Conservation (phyloP, 2,113 vertebrate genomes). For the Lepus americanus region DNA sequence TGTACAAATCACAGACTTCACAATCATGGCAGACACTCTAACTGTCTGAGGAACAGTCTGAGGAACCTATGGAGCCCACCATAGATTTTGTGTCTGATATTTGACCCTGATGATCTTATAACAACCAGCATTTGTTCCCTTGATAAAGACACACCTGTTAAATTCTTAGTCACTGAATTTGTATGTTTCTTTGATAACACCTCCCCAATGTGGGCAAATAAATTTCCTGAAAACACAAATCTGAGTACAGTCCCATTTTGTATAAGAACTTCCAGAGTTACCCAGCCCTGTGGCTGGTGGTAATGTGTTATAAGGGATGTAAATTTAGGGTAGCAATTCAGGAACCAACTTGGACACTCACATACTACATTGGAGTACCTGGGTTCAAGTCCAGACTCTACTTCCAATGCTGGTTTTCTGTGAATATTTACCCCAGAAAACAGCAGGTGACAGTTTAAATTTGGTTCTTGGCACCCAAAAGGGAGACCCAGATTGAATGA, state of each 20-base stretch:
- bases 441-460: no score
- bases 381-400: no score
- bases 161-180: background rate
- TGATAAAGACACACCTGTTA: background rate
- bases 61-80: background rate
- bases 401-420: no score
- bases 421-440: no score
- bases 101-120: background rate
- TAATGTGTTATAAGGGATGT: background rate
- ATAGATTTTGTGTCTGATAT: accelerated
- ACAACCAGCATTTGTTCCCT: background rate
- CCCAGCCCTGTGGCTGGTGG: background rate
- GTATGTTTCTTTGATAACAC: accelerated
- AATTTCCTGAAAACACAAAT: background rate
- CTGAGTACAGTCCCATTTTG: background rate
- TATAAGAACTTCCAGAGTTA: background rate
- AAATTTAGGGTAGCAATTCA: no score
- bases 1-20: background rate
- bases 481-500: no score
- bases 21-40: accelerated
- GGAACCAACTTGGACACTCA: no score
- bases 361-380: no score
- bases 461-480: no score
- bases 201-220: background rate
- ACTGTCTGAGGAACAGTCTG: background rate